Evolutionary conservation across 2,797 vertebrate genomes (phyloP).

Genomic region (Iguana delicatissima): DNA sequence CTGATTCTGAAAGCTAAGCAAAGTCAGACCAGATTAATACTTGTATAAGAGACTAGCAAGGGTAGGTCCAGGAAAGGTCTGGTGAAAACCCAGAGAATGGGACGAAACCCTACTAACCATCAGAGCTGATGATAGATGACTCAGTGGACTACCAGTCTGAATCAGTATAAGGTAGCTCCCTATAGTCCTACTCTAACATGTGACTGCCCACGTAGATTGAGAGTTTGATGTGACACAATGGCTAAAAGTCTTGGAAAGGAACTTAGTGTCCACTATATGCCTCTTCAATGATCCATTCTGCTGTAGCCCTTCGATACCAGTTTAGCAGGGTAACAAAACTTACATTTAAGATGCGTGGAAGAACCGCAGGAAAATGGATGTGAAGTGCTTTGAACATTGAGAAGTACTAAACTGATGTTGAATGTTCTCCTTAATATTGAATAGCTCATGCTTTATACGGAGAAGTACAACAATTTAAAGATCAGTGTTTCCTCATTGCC

Average conservation of each 20-base stretch:
- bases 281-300: neutral
- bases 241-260: neutral
- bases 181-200: neutral
- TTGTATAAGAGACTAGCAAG: too few species aligned
- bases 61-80: too few species aligned
- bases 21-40: too few species aligned
- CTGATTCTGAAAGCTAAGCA: too few species aligned
- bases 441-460: neutral
- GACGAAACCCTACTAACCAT: neutral
- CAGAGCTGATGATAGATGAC: neutral
- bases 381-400: neutral
- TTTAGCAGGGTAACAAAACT: neutral
- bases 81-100: too few species aligned
- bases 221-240: neutral
- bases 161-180: neutral
- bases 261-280: neutral
- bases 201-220: neutral
- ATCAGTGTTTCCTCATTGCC: neutral
- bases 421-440: too few species aligned
- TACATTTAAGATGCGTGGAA: neutral
- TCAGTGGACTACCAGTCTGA: neutral
- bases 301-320: too few species aligned
- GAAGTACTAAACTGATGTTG: neutral
- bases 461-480: neutral
- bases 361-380: neutral